Conservation (phyloP, 2,797 vertebrate species). For the Halcyon leucocephala region DNA sequence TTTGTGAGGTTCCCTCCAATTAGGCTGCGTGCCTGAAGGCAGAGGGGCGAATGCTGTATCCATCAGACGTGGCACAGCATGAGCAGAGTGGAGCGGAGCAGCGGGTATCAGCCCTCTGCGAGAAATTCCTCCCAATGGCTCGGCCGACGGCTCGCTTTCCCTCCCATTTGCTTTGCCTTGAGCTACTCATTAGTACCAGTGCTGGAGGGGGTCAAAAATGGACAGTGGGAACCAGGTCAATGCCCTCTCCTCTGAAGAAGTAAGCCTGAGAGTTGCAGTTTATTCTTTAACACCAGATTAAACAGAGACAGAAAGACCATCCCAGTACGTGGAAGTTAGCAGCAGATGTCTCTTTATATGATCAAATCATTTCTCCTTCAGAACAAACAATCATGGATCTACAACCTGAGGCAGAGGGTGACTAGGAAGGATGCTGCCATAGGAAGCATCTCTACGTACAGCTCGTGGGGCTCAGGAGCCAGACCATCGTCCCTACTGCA, state of each 20-base stretch:
- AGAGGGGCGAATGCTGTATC: background rate
- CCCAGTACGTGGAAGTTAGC: background rate
- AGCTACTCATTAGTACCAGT: background rate
- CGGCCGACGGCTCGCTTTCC: background rate
- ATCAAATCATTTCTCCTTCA: background rate
- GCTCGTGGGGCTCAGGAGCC: background rate
- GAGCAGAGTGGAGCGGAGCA: rapidly evolving
- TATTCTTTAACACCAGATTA: background rate
- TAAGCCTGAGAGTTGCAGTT: background rate
- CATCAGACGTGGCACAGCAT: rapidly evolving
- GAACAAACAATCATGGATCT: background rate
- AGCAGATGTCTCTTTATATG: background rate
- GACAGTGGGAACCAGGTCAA: background rate
- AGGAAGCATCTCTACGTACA: background rate
- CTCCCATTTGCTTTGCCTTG: background rate
- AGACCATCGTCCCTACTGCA: rapidly evolving
- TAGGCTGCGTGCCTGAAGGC: background rate
- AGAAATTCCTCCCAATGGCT: background rate
- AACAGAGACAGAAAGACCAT: background rate
- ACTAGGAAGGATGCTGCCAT: background rate
- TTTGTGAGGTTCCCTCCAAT: slow-evolving; percentile 26
- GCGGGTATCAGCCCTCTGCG: background rate
- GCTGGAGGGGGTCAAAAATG: background rate
- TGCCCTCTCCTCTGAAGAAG: background rate
- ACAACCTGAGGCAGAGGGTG: background rate